Evolutionary conservation across 2,797 vertebrate species (phyloP), one percentile per base, ranked within the genome.

Genomic region (Sebastolobus altivelis): DNA sequence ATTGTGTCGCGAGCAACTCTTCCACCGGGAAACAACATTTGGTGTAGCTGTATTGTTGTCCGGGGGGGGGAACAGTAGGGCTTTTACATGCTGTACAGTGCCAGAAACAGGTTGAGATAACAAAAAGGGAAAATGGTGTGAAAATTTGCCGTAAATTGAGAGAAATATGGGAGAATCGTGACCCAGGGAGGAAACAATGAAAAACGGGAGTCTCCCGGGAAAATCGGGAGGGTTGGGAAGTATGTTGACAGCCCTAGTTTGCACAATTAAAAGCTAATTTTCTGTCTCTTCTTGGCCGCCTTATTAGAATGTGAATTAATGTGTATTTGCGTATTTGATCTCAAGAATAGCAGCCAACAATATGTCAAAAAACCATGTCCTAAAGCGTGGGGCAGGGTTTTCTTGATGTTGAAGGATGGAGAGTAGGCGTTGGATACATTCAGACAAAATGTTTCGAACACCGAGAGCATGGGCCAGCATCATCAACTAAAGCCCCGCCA

Each of bases 241-340:
- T 0, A 49, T 49, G 16, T 49, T 49, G 0, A 49, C 43, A 49
- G 43, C 43, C 43, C 18, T 20, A 49, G 71, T 82, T 87, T 88
- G 79, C 54, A 79, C 55, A 87, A 84, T 88, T 88, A 89, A 87
- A 86, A 81, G 76, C 72, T 43, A 73, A 86, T 88, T 83, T 81
- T 87, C 77, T 86, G 65, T 65, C 35, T 72, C 31, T 52, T 46
- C 65, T 63, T 81, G 76, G 85, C 81, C 16, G 7, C 25, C 56
- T 65, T 67, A 52, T 77, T 60, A 70, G 56, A 80, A 60, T 68
- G 54, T 77, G 71, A 82, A 85, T 72, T 31, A 62, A 72, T 61
- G 55, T 40, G 49, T 72, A 52, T 77, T 67, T 56, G 63, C 49
- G 68, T 63, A 22, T 65, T 16, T 61, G 74, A 78, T 56, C 63